Evolutionary conservation across 2,797 vertebrate genomes (phyloP), one percentile per base, ranked within the genome.

Genomic region (Pelodytes ibericus): DNA sequence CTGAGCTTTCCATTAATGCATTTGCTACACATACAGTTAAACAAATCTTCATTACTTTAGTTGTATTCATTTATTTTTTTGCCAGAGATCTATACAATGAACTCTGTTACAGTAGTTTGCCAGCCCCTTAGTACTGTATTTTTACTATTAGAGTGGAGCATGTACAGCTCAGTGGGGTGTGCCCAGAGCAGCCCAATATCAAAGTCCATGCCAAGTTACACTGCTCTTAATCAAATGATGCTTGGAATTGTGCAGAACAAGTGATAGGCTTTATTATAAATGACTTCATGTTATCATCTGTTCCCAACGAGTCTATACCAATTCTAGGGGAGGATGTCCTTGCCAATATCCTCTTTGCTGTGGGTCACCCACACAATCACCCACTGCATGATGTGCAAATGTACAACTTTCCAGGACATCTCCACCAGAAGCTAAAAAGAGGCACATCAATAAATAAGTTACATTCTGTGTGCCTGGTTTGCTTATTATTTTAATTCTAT

Each of bases 181-280:
- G 64, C 65, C 65, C 16, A 31, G 1, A 59, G 27, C 30, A 64
- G 36, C 47, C 71, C 29, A 47, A 66, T 15, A 33, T 36, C 24
- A 61, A 51, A 25, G 56, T 36, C 63, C 47, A 36, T 62, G 65
- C 73, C 73, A 75, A 29, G 41, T 25, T 41, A 57, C 39, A 36
- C n/a, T 47, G 36, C 33, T 59, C n/a, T 51, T 68, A 69, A 67
- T 60, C 20, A 75, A 20, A 26, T 30, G 16, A 41, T 57, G 27
- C 15, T 29, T 30, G 58, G 11, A 15, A 47, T 24, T 22, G 49
- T 53, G 26, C 13, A 2, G 6, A 56, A 27, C 33, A 58, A 57
- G 30, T 61, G 7, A 47, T 15, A 29, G 20, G 51, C 30, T 36
- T 44, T 39, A 39, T n/a, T 25, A 24, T 15, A 71, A 58, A 70